Conservation (phyloP, 2,888 invertebrate genomes). For the Acronicta aceris region DNA sequence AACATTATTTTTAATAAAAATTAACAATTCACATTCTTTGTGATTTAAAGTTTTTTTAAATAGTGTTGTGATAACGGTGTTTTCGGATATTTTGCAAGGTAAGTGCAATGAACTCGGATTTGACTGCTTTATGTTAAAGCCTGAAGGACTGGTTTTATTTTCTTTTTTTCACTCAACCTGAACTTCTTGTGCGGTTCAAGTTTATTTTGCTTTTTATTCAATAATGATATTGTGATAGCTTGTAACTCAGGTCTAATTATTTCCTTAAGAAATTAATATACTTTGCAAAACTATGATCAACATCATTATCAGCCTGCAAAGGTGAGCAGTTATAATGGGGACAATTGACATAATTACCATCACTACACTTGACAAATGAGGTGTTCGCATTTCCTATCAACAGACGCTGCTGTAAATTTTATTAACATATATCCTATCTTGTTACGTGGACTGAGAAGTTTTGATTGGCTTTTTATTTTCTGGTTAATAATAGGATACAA, state of each 20-base stretch:
- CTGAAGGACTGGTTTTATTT: conserved; percentile 12
- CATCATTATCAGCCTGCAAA: no score
- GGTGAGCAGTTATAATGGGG: no score
- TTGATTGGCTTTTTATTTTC: no score
- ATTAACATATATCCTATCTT: no score
- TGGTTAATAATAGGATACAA: no score
- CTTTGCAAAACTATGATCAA: no score
- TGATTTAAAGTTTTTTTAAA: conserved; percentile 26
- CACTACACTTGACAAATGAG: no score
- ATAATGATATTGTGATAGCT: neutral
- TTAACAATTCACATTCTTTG: conserved; percentile 5
- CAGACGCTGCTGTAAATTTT: no score
- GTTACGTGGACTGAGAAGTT: no score
- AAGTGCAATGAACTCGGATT: conserved; percentile 51
- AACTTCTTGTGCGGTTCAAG: conserved; percentile 30
- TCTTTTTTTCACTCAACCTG: conserved; percentile 14
- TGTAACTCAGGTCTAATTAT: neutral
- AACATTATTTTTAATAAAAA: conserved; percentile 5
- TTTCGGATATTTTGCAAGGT: conserved; percentile 42
- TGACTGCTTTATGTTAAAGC: conserved; percentile 31
- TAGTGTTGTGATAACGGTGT: conserved; percentile 27
- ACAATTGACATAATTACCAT: no score
- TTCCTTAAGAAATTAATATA: neutral
- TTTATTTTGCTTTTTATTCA: conserved; percentile 21
- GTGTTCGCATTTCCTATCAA: no score